A percentile compares a stretch with the other conserved stretches of the same genome.
Evolutionary conservation across 2,888 invertebrate genomes (phyloP).

Genomic region (Tenthredo mesomela): DNA sequence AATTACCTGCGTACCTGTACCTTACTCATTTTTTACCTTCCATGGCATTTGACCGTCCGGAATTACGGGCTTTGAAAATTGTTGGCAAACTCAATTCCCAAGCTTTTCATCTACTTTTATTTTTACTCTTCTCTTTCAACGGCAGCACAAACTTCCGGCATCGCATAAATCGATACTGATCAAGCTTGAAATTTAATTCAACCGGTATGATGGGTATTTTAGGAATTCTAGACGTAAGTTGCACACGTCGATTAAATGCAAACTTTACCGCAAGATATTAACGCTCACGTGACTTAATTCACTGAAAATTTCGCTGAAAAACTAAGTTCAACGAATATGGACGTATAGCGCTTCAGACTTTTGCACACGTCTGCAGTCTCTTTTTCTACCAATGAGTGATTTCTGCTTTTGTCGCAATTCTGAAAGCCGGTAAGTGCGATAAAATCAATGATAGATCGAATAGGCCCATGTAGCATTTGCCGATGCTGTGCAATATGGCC

Average conservation of each 20-base stretch:
- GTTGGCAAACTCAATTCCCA: neutral
- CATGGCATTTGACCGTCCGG: neutral
- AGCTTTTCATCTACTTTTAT: neutral
- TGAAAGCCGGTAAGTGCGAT: neutral
- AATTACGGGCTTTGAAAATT: neutral
- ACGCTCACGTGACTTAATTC: neutral
- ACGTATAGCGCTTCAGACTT: neutral
- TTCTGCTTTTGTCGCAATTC: neutral
- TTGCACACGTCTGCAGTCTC: neutral
- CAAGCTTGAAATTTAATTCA: neutral
- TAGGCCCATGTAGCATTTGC: too few relatives aligned
- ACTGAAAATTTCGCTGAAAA: neutral
- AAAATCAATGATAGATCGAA: neutral
- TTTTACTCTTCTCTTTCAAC: neutral
- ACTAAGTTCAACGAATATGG: too few relatives aligned
- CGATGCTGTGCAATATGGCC: too few relatives aligned
- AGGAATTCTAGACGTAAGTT: neutral
- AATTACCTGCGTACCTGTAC: conserved; percentile 28
- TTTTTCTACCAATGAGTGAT: neutral
- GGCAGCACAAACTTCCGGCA: neutral
- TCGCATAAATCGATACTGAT: neutral
- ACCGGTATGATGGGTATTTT: neutral
- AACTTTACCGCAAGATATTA: neutral
- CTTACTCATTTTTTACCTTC: neutral
- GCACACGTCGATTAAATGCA: neutral